phyloP scores from a whole-genome alignment of 92 coral and sea anemone species.

The Blastomussa wellsi region DNA sequence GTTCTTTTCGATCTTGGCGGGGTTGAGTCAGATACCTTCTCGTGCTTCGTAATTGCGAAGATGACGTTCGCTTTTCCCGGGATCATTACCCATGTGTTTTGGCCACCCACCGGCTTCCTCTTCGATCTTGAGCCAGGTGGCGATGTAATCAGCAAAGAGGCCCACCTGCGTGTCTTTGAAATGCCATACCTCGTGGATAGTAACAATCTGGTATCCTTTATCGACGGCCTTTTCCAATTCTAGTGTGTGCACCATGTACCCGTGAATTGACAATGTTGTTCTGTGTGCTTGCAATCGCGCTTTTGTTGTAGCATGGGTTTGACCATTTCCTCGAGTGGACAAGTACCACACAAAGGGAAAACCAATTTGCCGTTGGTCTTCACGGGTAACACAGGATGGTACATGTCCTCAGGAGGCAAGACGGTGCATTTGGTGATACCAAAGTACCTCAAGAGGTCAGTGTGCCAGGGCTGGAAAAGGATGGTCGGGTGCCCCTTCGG shows the following conservation, averaged over 20 bases:
- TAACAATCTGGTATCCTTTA: neutral
- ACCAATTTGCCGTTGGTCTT: neutral
- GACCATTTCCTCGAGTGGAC: neutral
- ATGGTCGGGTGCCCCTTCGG: slow-evolving; percentile 29
- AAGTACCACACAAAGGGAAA: slow-evolving; percentile 19
- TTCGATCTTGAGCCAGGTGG: neutral
- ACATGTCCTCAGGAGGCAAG: slow-evolving; percentile 16
- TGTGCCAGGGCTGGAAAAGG: neutral
- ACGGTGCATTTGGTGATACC: slow-evolving; percentile 2
- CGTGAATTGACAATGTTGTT: neutral
- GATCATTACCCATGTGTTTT: neutral
- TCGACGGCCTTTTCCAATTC: slow-evolving; percentile 12
- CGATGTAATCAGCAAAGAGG: slow-evolving; percentile 1
- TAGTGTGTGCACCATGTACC: slow-evolving; percentile 33
- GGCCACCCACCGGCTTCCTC: neutral
- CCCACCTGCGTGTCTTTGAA: neutral
- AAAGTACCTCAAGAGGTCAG: too few species aligned
- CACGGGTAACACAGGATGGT: slow-evolving; percentile 29
- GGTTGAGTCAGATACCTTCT: neutral
- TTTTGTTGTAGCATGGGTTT: neutral
- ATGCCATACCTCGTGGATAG: slow-evolving; percentile 27
- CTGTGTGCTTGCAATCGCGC: neutral
- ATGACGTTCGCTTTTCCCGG: neutral
- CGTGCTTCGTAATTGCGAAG: neutral
- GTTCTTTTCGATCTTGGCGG: neutral